phyloP scores from a whole-genome alignment of 2,797 vertebrate genomes.

The Lacerta agilis region DNA sequence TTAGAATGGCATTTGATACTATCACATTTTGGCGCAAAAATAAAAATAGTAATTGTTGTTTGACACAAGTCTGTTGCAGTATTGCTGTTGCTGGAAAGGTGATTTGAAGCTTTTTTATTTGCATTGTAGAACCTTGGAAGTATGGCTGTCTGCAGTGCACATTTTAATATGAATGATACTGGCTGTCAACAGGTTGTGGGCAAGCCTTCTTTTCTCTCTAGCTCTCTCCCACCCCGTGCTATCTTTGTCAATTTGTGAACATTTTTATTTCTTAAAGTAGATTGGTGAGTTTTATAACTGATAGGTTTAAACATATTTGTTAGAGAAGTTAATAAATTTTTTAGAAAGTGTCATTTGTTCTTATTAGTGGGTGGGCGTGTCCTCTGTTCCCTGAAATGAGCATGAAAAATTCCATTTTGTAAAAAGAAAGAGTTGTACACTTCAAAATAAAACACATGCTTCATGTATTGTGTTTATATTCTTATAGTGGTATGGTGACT shows the following conservation, averaged over 20 bases:
- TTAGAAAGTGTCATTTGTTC: neutral
- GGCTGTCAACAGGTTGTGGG: neutral
- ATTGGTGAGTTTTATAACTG: neutral
- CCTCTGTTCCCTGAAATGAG: neutral
- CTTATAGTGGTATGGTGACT: neutral
- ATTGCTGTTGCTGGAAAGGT: neutral
- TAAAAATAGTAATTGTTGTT: neutral
- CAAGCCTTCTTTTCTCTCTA: neutral
- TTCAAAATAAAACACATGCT: neutral
- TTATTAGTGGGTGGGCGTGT: neutral
- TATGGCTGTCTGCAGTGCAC: neutral
- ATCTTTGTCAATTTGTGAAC: neutral
- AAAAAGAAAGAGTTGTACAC: neutral
- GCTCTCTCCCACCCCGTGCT: accelerated
- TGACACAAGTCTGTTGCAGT: accelerated
- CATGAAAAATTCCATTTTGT: neutral
- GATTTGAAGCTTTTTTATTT: conserved; percentile 1
- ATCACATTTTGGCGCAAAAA: neutral
- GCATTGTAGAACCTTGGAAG: neutral
- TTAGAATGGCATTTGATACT: accelerated
- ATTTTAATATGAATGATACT: neutral
- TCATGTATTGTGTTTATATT: neutral
- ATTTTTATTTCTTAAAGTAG: neutral
- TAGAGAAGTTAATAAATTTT: neutral
- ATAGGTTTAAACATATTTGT: neutral